Base-by-base conservation (phyloP, 2,113 vertebrate species). In the Atlantisia rogersi region DNA sequence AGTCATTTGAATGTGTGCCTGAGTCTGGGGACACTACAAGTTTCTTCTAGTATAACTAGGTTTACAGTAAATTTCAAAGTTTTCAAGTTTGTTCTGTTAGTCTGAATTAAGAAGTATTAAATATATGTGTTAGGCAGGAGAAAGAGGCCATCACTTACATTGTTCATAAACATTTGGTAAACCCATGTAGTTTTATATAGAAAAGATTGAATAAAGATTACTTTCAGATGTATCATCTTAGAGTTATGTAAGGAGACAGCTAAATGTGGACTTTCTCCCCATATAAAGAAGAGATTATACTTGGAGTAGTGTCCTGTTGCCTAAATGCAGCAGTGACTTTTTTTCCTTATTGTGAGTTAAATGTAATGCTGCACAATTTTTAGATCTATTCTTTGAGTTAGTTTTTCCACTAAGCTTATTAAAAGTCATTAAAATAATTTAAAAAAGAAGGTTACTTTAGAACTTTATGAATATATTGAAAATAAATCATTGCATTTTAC, bases 401-500 rank as follows among this genome's bases (percentile, higher is more conserved):
- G 10, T 74, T 77, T 67, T 92, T 96, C 84, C n/a, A n/a, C 31
- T 88, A 29, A 88, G 31, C 40, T 58, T 55, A 53, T 90, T 74
- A 91, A 70, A 85, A 91, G 91, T 92, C 28, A 24, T 82, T 86
- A 77, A 96, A 86, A 85, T 65, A 48, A 48, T 26, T 53, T 25
- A 52, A 52, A 26, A 53, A 84, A 65, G 56, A 11, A 82, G 9
- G 56, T 52, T 86, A 46, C 37, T 71, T 80, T 77, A 88, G 79
- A 97, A 96, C 77, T 94, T 97, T 91, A 62, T 94, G 91, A 89
- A 92, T 67, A 50, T 70, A 76, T 44, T 55, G 65, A 91, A 74
- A 95, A 95, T 22, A 95, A 95, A 92, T 60, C 5, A 22, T 78
- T 97, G 58, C 89, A 83, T 97, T 94, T 97, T 95, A 71, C 95